Percentiles rank a stretch among this genome's conserved stretches.
Conservation (phyloP, 2,113 vertebrate genomes). For the Sardina pilchardus region DNA sequence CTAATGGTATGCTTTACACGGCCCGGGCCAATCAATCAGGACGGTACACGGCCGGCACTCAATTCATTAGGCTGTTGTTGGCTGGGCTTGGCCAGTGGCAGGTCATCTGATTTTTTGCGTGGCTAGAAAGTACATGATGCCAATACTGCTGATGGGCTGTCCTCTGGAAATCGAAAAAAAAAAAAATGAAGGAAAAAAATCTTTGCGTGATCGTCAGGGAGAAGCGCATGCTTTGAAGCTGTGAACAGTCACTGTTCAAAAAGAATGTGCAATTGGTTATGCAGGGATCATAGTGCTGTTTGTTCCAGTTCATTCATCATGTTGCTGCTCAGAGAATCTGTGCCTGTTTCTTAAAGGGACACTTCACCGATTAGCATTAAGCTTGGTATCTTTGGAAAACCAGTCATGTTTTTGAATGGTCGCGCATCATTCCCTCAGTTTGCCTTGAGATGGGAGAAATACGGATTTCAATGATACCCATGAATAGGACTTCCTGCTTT, state of each 20-base stretch:
- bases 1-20: conserved; percentile 32
- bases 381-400: too few relatives aligned
- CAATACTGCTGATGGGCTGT: not conserved
- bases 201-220: not conserved
- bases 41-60: not conserved
- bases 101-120: not conserved
- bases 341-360: not conserved
- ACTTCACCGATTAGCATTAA: too few relatives aligned
- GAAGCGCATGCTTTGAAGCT: not conserved
- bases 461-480: too few relatives aligned
- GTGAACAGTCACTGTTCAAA: not conserved
- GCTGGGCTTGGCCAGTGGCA: not conserved
- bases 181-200: not conserved
- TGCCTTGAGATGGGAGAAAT: too few relatives aligned
- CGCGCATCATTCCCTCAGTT: too few relatives aligned
- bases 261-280: too few relatives aligned
- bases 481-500: too few relatives aligned
- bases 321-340: not conserved
- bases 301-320: not conserved
- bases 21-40: conserved; percentile 30
- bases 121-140: not conserved
- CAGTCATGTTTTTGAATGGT: too few relatives aligned
- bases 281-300: not conserved
- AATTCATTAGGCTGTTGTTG: not conserved
- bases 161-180: not conserved